Percentiles rank a stretch among this genome's conserved stretches.
Conservation (phyloP, 2,113 vertebrate species). For the Alouatta palliata region DNA sequence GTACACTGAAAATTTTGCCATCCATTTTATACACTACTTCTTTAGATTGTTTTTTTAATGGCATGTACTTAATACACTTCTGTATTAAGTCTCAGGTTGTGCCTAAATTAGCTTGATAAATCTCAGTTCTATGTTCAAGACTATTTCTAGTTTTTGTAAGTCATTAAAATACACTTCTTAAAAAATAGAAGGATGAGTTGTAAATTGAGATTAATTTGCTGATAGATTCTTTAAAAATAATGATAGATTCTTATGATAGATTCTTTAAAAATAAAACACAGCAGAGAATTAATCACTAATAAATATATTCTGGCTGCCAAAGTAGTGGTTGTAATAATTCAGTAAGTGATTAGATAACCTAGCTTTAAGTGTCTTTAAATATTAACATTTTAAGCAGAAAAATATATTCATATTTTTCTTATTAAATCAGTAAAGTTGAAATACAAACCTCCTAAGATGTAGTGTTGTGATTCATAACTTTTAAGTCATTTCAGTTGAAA, state of each 20-base stretch:
- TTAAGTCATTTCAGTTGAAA: constrained; percentile 43
- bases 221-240: constrained; percentile 70
- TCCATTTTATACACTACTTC: neutral
- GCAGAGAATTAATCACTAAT: constrained; percentile 70
- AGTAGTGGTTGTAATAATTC: constrained; percentile 22
- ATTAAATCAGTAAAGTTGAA: constrained; percentile 44
- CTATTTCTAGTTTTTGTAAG: constrained; percentile 68
- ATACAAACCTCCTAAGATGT: neutral
- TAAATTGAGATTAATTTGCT: constrained; percentile 49
- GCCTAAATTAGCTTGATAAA: constrained; percentile 37
- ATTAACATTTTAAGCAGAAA: constrained; percentile 43
- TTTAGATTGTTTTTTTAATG: constrained; percentile 11
- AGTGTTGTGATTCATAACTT: constrained; percentile 13
- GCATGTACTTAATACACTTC: constrained; percentile 40
- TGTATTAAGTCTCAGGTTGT: constrained; percentile 61
- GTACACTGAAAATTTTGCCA: constrained; percentile 38
- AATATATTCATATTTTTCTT: neutral
- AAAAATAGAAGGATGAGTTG: constrained; percentile 40
- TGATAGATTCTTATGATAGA: constrained; percentile 1
- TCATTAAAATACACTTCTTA: constrained; percentile 68
- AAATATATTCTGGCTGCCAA: constrained; percentile 42
- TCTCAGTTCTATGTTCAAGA: constrained; percentile 43
- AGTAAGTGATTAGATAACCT: neutral
- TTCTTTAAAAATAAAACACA: constrained; percentile 76
- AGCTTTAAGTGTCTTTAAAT: constrained; percentile 18